A percentile compares a stretch with the other conserved stretches of the same genome.
These are phyloP conservation scores for Hesperia comma DNA, from an alignment of 2,888 invertebrate species.

Conservation along the genomic window DNA sequence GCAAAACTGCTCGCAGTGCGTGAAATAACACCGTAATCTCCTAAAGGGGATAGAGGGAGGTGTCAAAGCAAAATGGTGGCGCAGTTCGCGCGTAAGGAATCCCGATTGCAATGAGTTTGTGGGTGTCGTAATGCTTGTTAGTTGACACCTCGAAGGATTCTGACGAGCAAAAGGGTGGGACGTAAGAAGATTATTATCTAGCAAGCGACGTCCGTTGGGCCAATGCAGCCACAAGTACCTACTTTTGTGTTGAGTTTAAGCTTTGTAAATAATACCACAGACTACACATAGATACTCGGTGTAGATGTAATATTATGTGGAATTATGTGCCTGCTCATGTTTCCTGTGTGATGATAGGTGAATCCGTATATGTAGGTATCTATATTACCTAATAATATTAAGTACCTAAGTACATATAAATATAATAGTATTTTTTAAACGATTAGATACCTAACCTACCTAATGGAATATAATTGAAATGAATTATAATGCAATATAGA, in stretches of 20 bases:
- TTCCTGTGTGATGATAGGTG: not conserved
- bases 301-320: not conserved
- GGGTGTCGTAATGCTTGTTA: constrained; percentile 55
- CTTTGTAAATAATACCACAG: constrained; percentile 7
- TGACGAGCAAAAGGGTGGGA: constrained; percentile 38
- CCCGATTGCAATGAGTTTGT: constrained; percentile 60
- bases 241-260: not conserved
- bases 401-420: no score
- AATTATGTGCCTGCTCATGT: not conserved
- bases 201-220: constrained; percentile 9
- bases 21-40: constrained; percentile 11
- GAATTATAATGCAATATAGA: no score
- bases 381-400: no score
- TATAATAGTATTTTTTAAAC: not conserved
- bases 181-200: constrained; percentile 34
- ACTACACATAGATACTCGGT: not conserved
- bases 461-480: no score
- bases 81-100: constrained; percentile 64
- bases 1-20: constrained; percentile 33
- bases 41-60: constrained; percentile 38
- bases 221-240: not conserved
- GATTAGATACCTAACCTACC: no score
- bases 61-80: constrained; percentile 53
- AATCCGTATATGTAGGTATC: not conserved
- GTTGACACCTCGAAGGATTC: constrained; percentile 52